Percentiles rank a stretch among this genome's conserved stretches.
phyloP scores from a whole-genome alignment of 2,113 vertebrate species.

The Nannospalax galili region DNA sequence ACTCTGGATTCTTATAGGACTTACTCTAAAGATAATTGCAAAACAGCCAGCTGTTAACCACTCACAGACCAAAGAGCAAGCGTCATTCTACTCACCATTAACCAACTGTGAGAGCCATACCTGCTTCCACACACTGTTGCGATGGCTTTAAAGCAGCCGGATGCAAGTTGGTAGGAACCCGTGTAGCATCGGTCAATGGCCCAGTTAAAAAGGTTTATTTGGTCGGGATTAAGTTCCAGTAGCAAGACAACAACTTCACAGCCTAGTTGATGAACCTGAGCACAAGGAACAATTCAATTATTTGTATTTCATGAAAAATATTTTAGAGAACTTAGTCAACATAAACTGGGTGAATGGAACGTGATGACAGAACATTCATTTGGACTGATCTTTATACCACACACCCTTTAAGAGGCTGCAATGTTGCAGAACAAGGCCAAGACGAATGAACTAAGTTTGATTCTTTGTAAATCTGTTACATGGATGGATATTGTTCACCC shows the following conservation, averaged over 20 bases:
- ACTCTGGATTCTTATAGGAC: neutral
- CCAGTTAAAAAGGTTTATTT: slow-evolving; percentile 99
- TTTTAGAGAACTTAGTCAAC: neutral
- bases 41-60: neutral
- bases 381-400: neutral
- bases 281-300: slow-evolving; percentile 42
- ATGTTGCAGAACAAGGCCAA: neutral
- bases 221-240: slow-evolving; percentile 97
- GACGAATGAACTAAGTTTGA: neutral
- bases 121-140: slow-evolving; percentile 98
- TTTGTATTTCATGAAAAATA: neutral
- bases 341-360: neutral
- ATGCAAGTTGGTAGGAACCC: slow-evolving; percentile 97
- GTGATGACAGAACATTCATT: neutral
- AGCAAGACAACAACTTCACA: slow-evolving; percentile 98
- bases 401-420: neutral
- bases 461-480: neutral
- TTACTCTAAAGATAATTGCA: neutral
- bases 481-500: neutral
- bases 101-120: slow-evolving; percentile 80
- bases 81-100: too few relatives aligned
- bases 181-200: slow-evolving; percentile 99
- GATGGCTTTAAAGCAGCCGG: slow-evolving; percentile 99
- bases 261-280: slow-evolving; percentile 96
- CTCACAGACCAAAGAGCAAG: neutral